Evolutionary conservation across 2,888 invertebrate species (phyloP).

Genomic region (Lasioglossum marginatum): DNA sequence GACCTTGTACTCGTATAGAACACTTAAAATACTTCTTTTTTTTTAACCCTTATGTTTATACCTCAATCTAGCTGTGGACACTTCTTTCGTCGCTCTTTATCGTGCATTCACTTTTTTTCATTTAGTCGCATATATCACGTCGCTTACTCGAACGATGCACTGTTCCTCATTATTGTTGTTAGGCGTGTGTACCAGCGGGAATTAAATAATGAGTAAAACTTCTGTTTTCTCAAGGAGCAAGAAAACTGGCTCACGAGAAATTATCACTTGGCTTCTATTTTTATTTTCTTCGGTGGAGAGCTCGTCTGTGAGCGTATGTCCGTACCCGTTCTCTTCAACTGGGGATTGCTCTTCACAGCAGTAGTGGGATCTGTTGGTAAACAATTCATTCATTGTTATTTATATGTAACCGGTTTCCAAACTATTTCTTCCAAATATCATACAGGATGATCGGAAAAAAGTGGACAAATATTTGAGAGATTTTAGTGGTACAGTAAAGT

Average conservation of each 20-base stretch:
- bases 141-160: conserved; percentile 69
- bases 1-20: conserved; percentile 69
- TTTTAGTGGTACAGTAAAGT: no score
- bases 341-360: conserved; percentile 81
- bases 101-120: conserved; percentile 63
- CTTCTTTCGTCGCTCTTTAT: conserved; percentile 57
- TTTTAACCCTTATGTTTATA: conserved; percentile 64
- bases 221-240: conserved; percentile 46
- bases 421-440: background rate
- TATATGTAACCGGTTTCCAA: background rate
- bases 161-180: conserved; percentile 71
- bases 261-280: conserved; percentile 81
- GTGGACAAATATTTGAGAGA: background rate
- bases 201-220: conserved; percentile 75
- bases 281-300: conserved; percentile 82
- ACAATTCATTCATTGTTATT: conserved; percentile 25
- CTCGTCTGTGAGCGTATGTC: conserved; percentile 78
- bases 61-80: conserved; percentile 60
- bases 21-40: conserved; percentile 69
- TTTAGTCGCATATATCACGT: conserved; percentile 65
- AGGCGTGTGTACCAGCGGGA: conserved; percentile 77
- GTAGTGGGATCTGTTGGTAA: conserved; percentile 80
- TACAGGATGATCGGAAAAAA: background rate
- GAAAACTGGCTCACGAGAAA: conserved; percentile 80
- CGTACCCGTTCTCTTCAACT: conserved; percentile 80